phyloP scores from a whole-genome alignment of 2,797 vertebrate species.

The Epinephelus coioides region DNA sequence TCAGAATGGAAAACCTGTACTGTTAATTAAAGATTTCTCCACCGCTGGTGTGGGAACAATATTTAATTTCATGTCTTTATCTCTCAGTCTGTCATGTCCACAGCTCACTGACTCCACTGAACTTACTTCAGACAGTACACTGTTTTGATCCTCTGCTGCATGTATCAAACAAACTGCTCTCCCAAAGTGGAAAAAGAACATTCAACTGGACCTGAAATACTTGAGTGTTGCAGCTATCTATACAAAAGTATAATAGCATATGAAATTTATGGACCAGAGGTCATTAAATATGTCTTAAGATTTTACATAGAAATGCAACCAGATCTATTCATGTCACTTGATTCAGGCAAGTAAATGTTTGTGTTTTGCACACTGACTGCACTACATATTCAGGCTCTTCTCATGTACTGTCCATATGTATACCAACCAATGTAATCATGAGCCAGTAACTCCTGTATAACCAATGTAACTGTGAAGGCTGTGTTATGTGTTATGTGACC shows the following conservation, averaged over 20 bases:
- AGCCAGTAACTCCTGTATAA: too few species aligned
- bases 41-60: slow-evolving; percentile 9
- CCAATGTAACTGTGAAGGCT: too few species aligned
- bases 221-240: background rate
- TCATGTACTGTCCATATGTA: too few species aligned
- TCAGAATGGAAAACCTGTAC: slow-evolving; percentile 7
- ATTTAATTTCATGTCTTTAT: slow-evolving; percentile 36
- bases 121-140: slow-evolving; percentile 5
- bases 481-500: too few species aligned
- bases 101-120: slow-evolving; percentile 20
- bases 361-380: background rate
- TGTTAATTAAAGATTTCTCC: slow-evolving; percentile 26
- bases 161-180: slow-evolving; percentile 13
- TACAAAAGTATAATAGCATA: background rate
- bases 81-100: slow-evolving; percentile 25
- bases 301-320: background rate
- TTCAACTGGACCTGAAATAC: background rate
- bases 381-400: too few species aligned
- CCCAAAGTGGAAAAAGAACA: background rate
- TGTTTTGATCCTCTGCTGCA: slow-evolving; percentile 11
- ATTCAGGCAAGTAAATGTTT: background rate
- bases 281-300: too few species aligned
- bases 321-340: background rate
- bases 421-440: too few species aligned
- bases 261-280: background rate